These are phyloP conservation scores for Theonella swinhoei DNA, from an alignment of 37 sponge, comb jelly and placozoan genomes.

Conservation along the genomic window DNA sequence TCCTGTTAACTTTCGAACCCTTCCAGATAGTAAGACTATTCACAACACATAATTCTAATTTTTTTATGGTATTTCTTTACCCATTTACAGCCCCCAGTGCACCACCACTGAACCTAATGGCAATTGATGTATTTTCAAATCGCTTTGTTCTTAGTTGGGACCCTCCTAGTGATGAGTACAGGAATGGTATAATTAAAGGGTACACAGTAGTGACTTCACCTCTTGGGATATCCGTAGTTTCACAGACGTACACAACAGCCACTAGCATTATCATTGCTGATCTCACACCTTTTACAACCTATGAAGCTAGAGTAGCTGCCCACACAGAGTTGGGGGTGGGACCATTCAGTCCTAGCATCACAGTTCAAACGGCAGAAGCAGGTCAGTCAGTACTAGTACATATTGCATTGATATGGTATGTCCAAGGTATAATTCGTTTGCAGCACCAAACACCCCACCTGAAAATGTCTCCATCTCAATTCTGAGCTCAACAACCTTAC, in stretches of 20 bases:
- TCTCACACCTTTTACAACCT: constrained; percentile 19
- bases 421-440: too few relatives aligned
- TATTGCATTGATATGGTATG: too few relatives aligned
- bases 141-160: constrained; percentile 1
- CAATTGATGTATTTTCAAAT: not conserved
- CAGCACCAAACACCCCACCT: not conserved
- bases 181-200: constrained; percentile 11
- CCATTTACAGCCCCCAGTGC: constrained; percentile 25
- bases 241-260: not conserved
- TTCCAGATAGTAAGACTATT: constrained; percentile 4
- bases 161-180: not conserved
- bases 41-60: not conserved
- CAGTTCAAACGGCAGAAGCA: constrained; percentile 20
- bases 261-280: not conserved
- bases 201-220: constrained; percentile 7
- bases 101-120: constrained; percentile 25
- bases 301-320: constrained; percentile 17
- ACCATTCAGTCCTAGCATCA: not conserved
- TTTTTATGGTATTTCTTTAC: not conserved
- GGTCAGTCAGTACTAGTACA: too few relatives aligned
- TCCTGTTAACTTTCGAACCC: not conserved
- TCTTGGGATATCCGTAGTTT: not conserved
- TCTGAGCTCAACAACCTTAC: not conserved
- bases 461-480: not conserved
- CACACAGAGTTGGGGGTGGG: constrained; percentile 8